Evolutionary conservation across 2,113 vertebrate genomes (phyloP).

Genomic region (Petaurus breviceps): DNA sequence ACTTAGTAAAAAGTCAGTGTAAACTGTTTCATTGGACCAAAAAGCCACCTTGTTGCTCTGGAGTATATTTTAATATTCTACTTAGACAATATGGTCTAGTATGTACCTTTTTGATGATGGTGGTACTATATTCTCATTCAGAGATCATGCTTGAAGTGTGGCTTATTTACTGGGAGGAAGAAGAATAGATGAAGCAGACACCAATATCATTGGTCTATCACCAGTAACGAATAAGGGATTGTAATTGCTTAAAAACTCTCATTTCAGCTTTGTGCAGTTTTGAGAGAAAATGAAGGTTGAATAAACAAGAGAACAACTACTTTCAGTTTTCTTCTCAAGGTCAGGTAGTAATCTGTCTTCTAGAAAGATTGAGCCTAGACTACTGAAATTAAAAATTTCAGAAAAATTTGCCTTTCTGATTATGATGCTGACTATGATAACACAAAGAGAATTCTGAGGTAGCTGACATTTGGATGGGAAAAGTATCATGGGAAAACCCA

Average conservation of each 20-base stretch:
- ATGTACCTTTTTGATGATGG: neutral
- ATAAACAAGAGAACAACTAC: conserved; percentile 44
- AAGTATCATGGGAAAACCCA: conserved; percentile 16
- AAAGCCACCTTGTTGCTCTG: neutral
- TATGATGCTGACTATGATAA: conserved; percentile 33
- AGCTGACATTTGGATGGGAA: conserved; percentile 23
- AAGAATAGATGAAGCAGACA: neutral
- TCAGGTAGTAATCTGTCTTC: conserved; percentile 40
- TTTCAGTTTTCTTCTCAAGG: conserved; percentile 52
- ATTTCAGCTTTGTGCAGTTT: conserved; percentile 26
- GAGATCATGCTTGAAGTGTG: neutral
- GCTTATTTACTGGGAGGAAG: neutral
- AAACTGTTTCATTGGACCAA: neutral
- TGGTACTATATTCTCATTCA: neutral
- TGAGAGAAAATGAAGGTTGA: conserved; percentile 52
- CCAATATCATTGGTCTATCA: neutral
- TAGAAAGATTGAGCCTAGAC: conserved; percentile 34
- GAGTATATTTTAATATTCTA: neutral
- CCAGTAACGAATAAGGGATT: conserved; percentile 9
- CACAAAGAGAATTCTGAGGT: conserved; percentile 37
- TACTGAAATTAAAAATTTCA: neutral
- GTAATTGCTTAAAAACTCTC: conserved; percentile 16
- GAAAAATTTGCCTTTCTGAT: neutral
- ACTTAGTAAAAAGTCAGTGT: neutral
- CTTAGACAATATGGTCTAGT: neutral